Percentiles rank a stretch among this genome's conserved stretches.
These are phyloP conservation scores for Bibio marci DNA, from an alignment of 2,888 invertebrate species.

Conservation along the genomic window DNA sequence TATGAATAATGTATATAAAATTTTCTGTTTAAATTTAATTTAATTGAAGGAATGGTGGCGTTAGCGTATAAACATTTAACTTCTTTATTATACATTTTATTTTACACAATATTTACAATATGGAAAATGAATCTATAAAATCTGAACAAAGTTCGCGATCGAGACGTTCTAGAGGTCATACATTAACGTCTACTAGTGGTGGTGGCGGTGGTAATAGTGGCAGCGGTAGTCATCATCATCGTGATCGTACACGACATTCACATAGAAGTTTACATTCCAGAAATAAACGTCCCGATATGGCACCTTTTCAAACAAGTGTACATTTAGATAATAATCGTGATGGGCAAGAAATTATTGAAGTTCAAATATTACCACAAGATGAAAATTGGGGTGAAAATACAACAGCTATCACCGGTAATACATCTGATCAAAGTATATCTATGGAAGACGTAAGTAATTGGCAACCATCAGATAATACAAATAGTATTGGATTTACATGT, in stretches of 20 bases:
- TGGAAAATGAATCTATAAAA: slow-evolving; percentile 90
- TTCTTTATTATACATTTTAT: not conserved
- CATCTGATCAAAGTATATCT: slow-evolving; percentile 88
- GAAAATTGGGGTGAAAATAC: slow-evolving; percentile 99
- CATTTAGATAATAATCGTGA: slow-evolving; percentile 61
- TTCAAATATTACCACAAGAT: slow-evolving; percentile 89
- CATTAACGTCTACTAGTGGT: slow-evolving; percentile 11
- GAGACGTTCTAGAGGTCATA: slow-evolving; percentile 45
- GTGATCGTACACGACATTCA: slow-evolving; percentile 41
- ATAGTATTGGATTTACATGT: slow-evolving; percentile 53
- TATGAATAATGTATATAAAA: too few species aligned
- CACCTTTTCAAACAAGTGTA: slow-evolving; percentile 74
- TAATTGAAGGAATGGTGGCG: not conserved
- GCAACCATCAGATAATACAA: slow-evolving; percentile 42
- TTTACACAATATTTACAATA: slow-evolving; percentile 29
- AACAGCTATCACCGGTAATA: slow-evolving; percentile 91
- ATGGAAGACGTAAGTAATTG: slow-evolving; percentile 80
- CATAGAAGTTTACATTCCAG: slow-evolving; percentile 43
- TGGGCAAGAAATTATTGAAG: slow-evolving; percentile 86
- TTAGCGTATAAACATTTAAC: not conserved
- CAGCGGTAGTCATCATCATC: slow-evolving; percentile 30
- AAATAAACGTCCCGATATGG: slow-evolving; percentile 51
- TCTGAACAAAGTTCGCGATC: slow-evolving; percentile 80
- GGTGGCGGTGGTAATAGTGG: slow-evolving; percentile 9
- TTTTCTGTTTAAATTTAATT: too few species aligned